Evolutionary conservation across 2,797 vertebrate genomes (phyloP).

Genomic region (Chrysocyon brachyurus): DNA sequence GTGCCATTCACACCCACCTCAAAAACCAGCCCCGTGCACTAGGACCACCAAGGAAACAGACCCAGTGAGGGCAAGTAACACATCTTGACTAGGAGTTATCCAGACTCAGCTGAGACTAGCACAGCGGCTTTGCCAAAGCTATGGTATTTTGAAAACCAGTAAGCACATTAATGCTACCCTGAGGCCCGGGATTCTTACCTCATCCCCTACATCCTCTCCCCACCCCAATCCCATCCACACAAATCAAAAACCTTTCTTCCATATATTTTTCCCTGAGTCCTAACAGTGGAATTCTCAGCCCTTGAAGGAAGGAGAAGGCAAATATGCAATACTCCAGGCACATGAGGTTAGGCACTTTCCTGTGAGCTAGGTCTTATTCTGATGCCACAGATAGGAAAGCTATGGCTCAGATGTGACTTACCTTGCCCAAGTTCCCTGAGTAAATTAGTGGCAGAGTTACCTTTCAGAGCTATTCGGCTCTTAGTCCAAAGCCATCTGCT

Average conservation of each 20-base stretch:
- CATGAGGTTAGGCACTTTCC: background rate
- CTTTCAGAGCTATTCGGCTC: background rate
- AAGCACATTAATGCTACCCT: background rate
- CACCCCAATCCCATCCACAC: background rate
- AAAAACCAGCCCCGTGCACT: background rate
- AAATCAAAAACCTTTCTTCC: slow-evolving; percentile 5
- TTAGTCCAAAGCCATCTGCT: background rate
- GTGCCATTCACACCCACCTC: background rate
- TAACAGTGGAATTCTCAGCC: background rate
- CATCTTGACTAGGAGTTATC: background rate
- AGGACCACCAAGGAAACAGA: background rate
- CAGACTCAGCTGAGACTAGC: background rate
- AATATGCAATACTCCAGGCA: background rate
- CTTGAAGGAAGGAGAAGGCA: background rate
- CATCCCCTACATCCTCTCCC: background rate
- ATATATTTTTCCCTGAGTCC: background rate
- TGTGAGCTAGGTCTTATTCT: background rate
- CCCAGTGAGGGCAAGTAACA: background rate
- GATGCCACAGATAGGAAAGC: background rate
- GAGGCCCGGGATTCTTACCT: background rate
- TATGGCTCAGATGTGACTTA: background rate
- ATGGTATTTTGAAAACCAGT: background rate
- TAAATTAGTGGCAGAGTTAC: background rate
- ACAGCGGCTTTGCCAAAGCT: background rate
- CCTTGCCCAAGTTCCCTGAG: background rate